A percentile compares a stretch with the other conserved stretches of the same genome.
These are phyloP conservation scores for Tenebrosternarchus preto DNA, from an alignment of 2,113 vertebrate species.

Conservation along the genomic window DNA sequence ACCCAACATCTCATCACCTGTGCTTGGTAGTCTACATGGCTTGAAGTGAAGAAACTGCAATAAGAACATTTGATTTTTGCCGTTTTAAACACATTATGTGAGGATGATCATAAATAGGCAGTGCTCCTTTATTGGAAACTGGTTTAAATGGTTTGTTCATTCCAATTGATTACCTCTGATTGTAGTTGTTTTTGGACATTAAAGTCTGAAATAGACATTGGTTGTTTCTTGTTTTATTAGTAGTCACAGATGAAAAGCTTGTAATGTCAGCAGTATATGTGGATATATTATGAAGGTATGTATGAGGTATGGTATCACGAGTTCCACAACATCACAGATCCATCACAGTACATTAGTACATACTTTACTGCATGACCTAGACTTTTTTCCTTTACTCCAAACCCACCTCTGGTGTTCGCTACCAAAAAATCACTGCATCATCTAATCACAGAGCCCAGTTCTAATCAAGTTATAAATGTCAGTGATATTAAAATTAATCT, in stretches of 20 bases:
- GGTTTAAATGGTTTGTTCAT: constrained; percentile 64
- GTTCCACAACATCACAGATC: too few relatives aligned
- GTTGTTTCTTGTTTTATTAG: constrained; percentile 20
- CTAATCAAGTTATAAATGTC: too few relatives aligned
- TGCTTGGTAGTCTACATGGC: not conserved
- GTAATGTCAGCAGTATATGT: too few relatives aligned
- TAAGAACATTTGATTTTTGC: constrained; percentile 10
- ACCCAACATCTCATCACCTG: not conserved
- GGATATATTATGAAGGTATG: too few relatives aligned
- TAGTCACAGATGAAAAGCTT: not conserved
- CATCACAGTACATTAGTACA: too few relatives aligned
- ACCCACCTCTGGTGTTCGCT: too few relatives aligned
- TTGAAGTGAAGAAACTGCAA: constrained; percentile 15
- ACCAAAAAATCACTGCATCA: too few relatives aligned
- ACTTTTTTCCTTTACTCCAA: too few relatives aligned
- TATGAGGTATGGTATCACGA: too few relatives aligned
- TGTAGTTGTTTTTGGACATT: constrained; percentile 74
- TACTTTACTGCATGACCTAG: too few relatives aligned
- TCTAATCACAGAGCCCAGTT: too few relatives aligned
- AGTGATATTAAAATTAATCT: too few relatives aligned
- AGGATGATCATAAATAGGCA: constrained; percentile 52
- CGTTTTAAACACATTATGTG: constrained; percentile 51
- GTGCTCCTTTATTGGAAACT: constrained; percentile 39
- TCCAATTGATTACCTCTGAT: constrained; percentile 73
- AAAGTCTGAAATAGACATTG: constrained; percentile 61